Evolutionary conservation across 2,113 vertebrate genomes (phyloP), one percentile per base, ranked within the genome.

Genomic region (Ellobius talpinus): DNA sequence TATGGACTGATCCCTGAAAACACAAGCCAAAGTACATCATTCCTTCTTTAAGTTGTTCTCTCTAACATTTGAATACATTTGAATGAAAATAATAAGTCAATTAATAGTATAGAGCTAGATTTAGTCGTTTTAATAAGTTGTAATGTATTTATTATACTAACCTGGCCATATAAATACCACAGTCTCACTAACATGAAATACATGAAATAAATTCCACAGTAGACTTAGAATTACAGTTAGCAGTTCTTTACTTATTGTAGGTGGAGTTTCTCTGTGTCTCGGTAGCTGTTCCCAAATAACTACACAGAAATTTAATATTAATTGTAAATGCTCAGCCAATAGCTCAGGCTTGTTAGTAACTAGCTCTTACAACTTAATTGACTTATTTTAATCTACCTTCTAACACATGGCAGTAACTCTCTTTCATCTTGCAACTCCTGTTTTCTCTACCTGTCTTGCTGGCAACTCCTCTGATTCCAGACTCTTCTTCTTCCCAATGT

Each of bases 211-310:
- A 79, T 74, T 10, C 26, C 72, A 89, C 11, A 36, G 31, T 31
- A 17, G 7, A 3, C 24, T 77, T 81, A 5, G 87, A 89, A 93
- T 91, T 61, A 86, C 96, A 94, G 61, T 65, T 84, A 92, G 29
- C 13, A 55, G 0, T 47, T 7, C 5, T 91, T 7, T 89, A 89
- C 7, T 50, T 50, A 50, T 50, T 50, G 50, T 50, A 50, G 50
- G 10, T 2, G 2, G 50, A 50, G 50, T 50, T 50, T 50, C 50
- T 50, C 50, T 50, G 50, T 50, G 50, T 50, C 10, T 50, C 50
- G 10, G 10, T 50, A 50, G 50, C 50, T 50, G 50, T 52, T 52
- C 50, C 50, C 50, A 52, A 52, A 52, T 52, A 52, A 52, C 50
- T 10, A 50, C 50, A 50, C 50, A 52, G 11, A 52, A 52, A 52